These are phyloP conservation scores for Heterohyrax brucei DNA, from an alignment of 2,797 vertebrate species.

Conservation along the genomic window DNA sequence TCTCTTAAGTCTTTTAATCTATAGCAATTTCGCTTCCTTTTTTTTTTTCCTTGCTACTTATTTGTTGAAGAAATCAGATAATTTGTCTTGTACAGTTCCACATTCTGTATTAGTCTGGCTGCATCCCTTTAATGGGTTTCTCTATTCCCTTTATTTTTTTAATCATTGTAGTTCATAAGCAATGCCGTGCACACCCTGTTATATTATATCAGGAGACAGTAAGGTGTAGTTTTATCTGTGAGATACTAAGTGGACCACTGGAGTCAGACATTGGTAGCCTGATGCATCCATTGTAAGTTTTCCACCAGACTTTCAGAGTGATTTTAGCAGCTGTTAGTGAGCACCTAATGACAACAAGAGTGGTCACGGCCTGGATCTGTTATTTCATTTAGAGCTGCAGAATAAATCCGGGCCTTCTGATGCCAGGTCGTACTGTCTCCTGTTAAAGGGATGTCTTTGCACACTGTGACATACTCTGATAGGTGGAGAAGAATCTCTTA, in stretches of 20 bases:
- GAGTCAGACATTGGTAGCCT: background rate
- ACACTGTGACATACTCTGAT: background rate
- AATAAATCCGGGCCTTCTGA: conserved; percentile 16
- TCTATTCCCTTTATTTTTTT: background rate
- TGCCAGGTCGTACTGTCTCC: background rate
- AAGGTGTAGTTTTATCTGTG: background rate
- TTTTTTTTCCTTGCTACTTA: background rate
- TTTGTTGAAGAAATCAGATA: conserved; percentile 2
- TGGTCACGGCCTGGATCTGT: background rate
- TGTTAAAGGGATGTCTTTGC: background rate
- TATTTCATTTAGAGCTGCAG: background rate
- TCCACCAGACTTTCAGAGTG: conserved; percentile 32
- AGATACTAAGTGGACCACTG: background rate
- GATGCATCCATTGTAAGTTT: background rate
- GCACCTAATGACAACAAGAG: background rate
- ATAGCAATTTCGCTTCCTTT: background rate
- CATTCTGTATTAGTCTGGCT: background rate
- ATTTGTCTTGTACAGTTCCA: background rate
- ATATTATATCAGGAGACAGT: background rate
- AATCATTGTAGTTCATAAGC: background rate
- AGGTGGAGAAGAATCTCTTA: background rate
- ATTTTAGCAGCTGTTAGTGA: conserved; percentile 1
- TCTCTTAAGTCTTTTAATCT: background rate
- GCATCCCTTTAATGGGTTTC: background rate
- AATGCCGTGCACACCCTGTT: background rate